phyloP scores from a whole-genome alignment of 2,797 vertebrate genomes.

The Falco berigora region DNA sequence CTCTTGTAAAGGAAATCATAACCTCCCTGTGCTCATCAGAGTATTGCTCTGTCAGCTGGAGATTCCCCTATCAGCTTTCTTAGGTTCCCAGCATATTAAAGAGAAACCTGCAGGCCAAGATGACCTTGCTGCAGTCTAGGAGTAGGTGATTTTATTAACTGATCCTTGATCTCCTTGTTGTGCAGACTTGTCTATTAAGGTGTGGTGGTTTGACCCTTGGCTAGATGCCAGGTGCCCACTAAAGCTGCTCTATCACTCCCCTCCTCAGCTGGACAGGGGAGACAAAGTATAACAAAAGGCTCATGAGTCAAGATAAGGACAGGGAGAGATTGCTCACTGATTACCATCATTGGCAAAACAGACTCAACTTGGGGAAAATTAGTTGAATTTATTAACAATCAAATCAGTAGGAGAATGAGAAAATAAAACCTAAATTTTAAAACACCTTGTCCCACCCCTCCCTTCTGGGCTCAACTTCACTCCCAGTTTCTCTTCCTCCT shows the following conservation, averaged over 20 bases:
- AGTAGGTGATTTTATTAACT: background rate
- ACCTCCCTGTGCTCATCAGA: background rate
- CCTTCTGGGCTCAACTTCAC: background rate
- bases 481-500: background rate
- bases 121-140: background rate
- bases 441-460: background rate
- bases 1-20: background rate
- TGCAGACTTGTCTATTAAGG: background rate
- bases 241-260: too few species aligned
- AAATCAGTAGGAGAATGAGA: background rate
- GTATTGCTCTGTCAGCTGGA: background rate
- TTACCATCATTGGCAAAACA: too few species aligned
- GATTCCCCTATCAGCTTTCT: background rate
- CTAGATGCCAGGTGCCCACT: too few species aligned
- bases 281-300: too few species aligned
- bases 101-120: background rate
- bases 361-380: too few species aligned
- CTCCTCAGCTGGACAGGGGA: too few species aligned
- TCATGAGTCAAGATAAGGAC: too few species aligned
- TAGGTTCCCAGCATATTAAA: background rate
- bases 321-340: too few species aligned
- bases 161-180: rapidly evolving
- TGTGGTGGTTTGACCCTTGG: too few species aligned
- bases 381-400: too few species aligned
- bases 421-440: background rate